phyloP scores from a whole-genome alignment of 2,113 vertebrate genomes.

The Spheniscus mendiculus region DNA sequence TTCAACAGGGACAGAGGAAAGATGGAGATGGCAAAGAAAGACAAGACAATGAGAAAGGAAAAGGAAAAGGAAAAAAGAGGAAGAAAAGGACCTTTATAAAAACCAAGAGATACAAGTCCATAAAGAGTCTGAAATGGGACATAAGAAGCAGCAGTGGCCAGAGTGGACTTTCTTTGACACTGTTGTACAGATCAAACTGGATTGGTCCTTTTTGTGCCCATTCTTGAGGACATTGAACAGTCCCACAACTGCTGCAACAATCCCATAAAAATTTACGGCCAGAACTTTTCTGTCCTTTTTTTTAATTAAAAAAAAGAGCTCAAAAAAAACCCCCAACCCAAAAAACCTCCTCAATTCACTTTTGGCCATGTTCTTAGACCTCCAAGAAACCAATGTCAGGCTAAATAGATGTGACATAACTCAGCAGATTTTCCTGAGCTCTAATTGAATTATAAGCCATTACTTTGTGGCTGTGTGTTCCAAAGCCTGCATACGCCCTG shows the following conservation, averaged over 20 bases:
- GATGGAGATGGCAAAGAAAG: not conserved
- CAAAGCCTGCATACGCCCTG: not conserved
- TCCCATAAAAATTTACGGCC: slow-evolving; percentile 22
- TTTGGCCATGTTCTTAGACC: slow-evolving; percentile 4
- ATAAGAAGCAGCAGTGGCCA: not conserved
- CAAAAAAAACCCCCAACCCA: not conserved
- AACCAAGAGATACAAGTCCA: not conserved
- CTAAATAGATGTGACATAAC: slow-evolving; percentile 24
- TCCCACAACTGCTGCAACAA: not conserved
- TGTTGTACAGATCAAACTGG: not conserved
- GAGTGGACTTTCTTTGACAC: not conserved
- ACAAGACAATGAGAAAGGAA: not conserved
- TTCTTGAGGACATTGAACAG: slow-evolving; percentile 9
- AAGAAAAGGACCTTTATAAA: not conserved
- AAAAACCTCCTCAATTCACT: not conserved
- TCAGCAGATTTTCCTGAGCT: slow-evolving; percentile 37
- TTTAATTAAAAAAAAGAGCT: not conserved
- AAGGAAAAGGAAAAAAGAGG: not conserved
- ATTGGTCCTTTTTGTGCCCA: not conserved
- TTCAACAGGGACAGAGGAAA: not conserved
- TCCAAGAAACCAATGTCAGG: slow-evolving; percentile 29
- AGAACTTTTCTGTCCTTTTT: not conserved
- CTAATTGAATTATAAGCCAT: slow-evolving; percentile 56
- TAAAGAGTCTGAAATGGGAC: not conserved
- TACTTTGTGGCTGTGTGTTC: not conserved